Evolutionary conservation across 2,113 vertebrate species (phyloP).

Genomic region (Opisthocomus hoazin): DNA sequence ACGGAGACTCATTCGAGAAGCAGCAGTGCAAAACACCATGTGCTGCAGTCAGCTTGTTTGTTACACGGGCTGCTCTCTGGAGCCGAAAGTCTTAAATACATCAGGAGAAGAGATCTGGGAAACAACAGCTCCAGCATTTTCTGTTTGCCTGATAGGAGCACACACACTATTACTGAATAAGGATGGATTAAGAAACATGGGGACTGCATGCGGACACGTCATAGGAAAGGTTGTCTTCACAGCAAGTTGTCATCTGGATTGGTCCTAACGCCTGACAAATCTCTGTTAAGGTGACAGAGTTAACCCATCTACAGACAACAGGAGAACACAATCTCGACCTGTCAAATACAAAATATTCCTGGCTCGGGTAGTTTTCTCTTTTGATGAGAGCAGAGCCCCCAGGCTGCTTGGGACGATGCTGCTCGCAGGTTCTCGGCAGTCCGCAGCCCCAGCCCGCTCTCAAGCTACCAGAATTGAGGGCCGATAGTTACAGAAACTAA

Average conservation of each 20-base stretch:
- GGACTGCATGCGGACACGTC: neutral
- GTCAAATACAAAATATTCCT: neutral
- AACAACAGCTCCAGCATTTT: neutral
- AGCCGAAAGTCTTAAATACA: neutral
- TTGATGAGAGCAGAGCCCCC: neutral
- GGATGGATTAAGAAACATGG: neutral
- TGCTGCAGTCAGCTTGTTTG: neutral
- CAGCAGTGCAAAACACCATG: neutral
- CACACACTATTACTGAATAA: neutral
- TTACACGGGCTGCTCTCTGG: neutral
- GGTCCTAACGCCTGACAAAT: neutral
- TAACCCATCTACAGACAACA: neutral
- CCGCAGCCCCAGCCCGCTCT: neutral
- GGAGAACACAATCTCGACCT: neutral
- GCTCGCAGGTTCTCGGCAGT: neutral
- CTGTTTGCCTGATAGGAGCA: neutral
- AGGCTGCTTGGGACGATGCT: neutral
- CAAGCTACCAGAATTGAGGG: neutral
- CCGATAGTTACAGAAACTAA: neutral
- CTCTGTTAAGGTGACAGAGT: neutral
- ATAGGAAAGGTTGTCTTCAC: neutral
- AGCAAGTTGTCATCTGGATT: neutral
- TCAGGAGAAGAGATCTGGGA: neutral
- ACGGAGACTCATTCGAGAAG: neutral
- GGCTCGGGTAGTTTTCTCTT: neutral